These are phyloP conservation scores for Polydesmus complanatus DNA, from an alignment of 2,888 invertebrate species.

Conservation along the genomic window DNA sequence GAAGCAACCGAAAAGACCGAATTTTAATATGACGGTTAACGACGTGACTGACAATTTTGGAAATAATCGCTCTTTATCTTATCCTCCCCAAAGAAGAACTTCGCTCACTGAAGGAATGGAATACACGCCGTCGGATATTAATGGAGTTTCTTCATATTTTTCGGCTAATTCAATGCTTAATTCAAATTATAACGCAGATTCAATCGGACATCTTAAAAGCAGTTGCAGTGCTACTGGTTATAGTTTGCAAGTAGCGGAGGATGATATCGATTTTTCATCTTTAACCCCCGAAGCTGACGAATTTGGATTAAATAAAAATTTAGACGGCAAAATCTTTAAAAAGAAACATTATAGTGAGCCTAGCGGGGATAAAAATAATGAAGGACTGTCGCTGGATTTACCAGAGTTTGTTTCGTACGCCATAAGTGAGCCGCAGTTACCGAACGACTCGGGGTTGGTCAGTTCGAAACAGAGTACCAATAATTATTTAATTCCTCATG, in stretches of 20 bases:
- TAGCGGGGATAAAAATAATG: slow-evolving; percentile 28
- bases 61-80: slow-evolving; percentile 26
- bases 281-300: slow-evolving; percentile 24
- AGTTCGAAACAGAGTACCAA: not conserved
- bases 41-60: slow-evolving; percentile 21
- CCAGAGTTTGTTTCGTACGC: slow-evolving; percentile 20
- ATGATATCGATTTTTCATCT: slow-evolving; percentile 3
- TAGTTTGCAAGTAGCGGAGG: not conserved
- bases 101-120: slow-evolving; percentile 26
- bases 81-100: slow-evolving; percentile 25
- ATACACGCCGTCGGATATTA: slow-evolving; percentile 32
- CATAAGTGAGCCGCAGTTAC: slow-evolving; percentile 21
- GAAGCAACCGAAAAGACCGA: slow-evolving; percentile 16
- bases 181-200: not conserved
- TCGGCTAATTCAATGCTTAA: slow-evolving; percentile 7
- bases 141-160: slow-evolving; percentile 31
- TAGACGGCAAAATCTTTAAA: slow-evolving; percentile 29
- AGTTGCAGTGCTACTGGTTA: slow-evolving; percentile 18
- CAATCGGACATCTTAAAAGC: slow-evolving; percentile 1
- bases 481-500: slow-evolving; percentile 6
- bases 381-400: slow-evolving; percentile 22
- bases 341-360: slow-evolving; percentile 34
- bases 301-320: slow-evolving; percentile 25
- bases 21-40: slow-evolving; percentile 15
- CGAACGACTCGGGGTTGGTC: slow-evolving; percentile 11